Percentiles rank a stretch among this genome's conserved stretches.
Evolutionary conservation across 2,888 invertebrate species (phyloP).

Genomic region (Chloromyia formosa): DNA sequence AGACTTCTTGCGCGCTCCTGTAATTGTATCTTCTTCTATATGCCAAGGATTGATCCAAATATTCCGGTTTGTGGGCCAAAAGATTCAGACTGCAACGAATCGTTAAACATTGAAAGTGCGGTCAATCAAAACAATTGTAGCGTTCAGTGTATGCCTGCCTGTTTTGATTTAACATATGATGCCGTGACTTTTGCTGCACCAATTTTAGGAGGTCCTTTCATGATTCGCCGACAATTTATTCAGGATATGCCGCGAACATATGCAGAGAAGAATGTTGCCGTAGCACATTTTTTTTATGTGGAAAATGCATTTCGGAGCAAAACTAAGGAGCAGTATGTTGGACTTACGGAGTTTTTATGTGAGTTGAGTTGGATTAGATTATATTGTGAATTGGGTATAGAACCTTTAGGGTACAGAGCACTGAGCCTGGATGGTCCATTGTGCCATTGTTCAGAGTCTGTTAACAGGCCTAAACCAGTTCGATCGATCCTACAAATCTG

Average conservation of each 20-base stretch:
- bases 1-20: constrained; percentile 67
- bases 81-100: constrained; percentile 69
- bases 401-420: no score
- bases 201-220: constrained; percentile 57
- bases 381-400: no score
- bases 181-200: neutral
- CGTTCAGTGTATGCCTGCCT: constrained; percentile 75
- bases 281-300: constrained; percentile 78
- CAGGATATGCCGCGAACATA: constrained; percentile 48
- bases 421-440: no score
- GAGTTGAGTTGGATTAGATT: no score
- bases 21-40: constrained; percentile 58
- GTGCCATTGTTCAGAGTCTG: no score
- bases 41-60: constrained; percentile 70
- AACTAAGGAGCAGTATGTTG: constrained; percentile 80
- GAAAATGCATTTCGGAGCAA: constrained; percentile 75
- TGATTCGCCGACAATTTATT: constrained; percentile 50
- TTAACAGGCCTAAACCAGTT: no score
- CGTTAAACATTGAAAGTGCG: constrained; percentile 58
- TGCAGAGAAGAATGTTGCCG: constrained; percentile 70
- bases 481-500: no score
- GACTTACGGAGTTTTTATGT: constrained; percentile 83
- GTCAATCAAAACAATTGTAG: constrained; percentile 42
- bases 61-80: constrained; percentile 76
- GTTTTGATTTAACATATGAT: constrained; percentile 76